These are phyloP conservation scores for Batillaria attramentaria DNA, from an alignment of 1,140 invertebrate species.

Conservation along the genomic window DNA sequence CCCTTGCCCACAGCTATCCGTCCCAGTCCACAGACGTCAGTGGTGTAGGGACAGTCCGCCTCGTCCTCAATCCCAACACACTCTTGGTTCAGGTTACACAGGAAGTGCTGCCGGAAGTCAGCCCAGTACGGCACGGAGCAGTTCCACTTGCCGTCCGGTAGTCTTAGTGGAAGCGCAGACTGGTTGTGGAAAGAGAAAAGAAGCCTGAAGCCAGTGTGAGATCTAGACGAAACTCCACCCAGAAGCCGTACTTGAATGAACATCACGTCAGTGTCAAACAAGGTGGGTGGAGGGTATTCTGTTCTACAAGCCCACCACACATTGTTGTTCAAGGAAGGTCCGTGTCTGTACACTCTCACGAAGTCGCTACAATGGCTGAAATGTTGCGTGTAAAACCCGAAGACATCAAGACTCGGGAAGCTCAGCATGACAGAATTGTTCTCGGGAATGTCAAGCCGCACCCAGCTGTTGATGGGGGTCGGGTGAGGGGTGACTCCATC, in stretches of 20 bases:
- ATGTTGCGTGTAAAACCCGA: background rate
- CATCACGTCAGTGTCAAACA: too few species aligned
- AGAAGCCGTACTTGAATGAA: too few species aligned
- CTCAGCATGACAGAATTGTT: background rate
- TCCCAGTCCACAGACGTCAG: background rate
- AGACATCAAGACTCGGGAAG: background rate
- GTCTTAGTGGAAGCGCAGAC: too few species aligned
- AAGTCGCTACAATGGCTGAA: too few species aligned
- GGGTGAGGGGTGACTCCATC: too few species aligned
- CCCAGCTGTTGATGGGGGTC: too few species aligned
- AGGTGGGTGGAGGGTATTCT: too few species aligned
- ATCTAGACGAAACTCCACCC: too few species aligned
- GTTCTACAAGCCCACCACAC: too few species aligned
- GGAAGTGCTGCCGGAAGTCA: constrained; percentile 4
- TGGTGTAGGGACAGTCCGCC: constrained; percentile 2
- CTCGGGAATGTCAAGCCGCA: too few species aligned
- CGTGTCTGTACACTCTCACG: too few species aligned
- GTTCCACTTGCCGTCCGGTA: constrained; percentile 8
- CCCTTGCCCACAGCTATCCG: constrained; percentile 8
- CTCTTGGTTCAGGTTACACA: constrained; percentile 6
- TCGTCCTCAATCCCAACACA: constrained; percentile 7
- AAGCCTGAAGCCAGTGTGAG: background rate
- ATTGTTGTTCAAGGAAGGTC: too few species aligned
- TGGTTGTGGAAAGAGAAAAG: background rate
- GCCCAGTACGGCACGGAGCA: constrained; percentile 8